Percentiles rank a stretch among this genome's conserved stretches.
These are phyloP conservation scores for Rhodeus uyekii DNA, from an alignment of 2,797 vertebrate genomes.

Conservation along the genomic window DNA sequence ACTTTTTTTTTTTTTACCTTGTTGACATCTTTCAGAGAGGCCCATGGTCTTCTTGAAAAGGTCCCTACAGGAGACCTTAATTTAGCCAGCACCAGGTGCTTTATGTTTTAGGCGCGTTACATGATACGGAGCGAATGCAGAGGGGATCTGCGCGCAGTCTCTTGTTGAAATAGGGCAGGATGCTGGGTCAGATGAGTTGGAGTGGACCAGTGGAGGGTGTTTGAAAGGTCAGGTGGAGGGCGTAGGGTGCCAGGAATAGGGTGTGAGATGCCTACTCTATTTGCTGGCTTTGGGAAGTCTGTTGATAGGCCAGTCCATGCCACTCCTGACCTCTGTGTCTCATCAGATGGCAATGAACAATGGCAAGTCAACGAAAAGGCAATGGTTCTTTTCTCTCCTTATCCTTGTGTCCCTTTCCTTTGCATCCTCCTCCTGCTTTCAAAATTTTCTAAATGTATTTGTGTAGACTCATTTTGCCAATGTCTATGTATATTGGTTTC, in stretches of 20 bases:
- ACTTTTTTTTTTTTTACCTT: conserved; percentile 6
- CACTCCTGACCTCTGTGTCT: conserved; percentile 23
- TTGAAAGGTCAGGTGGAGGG: conserved; percentile 78
- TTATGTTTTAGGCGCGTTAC: conserved; percentile 73
- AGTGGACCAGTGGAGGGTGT: conserved; percentile 55
- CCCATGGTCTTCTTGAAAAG: conserved; percentile 41
- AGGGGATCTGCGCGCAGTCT: conserved; percentile 37
- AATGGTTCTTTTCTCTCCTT: conserved; percentile 52
- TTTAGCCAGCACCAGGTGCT: conserved; percentile 79
- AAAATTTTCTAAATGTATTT: background rate
- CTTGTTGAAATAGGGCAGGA: conserved; percentile 35
- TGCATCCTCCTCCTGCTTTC: background rate
- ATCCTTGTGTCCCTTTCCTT: conserved; percentile 11
- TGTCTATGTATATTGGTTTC: background rate
- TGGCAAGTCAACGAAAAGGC: conserved; percentile 66
- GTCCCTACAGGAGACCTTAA: conserved; percentile 66
- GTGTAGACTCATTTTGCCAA: background rate
- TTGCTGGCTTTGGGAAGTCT: conserved; percentile 56
- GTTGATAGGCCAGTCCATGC: conserved; percentile 41
- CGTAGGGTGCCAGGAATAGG: conserved; percentile 78
- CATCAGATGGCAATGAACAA: conserved; percentile 66
- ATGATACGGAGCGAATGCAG: conserved; percentile 67
- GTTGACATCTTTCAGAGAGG: conserved; percentile 1
- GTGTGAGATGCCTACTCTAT: conserved; percentile 78
- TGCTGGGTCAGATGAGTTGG: conserved; percentile 54